Percentiles rank a stretch among this genome's conserved stretches.
phyloP scores from a whole-genome alignment of 2,797 vertebrate species.

The Myotis daubentonii region DNA sequence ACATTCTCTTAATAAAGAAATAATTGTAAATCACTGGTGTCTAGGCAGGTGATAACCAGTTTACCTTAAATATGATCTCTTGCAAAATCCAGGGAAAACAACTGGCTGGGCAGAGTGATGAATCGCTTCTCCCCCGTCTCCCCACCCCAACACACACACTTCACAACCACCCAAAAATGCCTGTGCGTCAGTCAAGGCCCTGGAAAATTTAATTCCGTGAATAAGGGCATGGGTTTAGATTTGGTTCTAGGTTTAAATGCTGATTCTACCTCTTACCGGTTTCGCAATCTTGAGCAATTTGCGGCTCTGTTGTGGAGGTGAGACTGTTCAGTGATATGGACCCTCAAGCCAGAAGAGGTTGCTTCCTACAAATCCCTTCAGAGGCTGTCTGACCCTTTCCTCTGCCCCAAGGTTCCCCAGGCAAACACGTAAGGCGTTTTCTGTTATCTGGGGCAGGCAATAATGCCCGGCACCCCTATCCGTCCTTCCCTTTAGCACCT shows the following conservation, averaged over 20 bases:
- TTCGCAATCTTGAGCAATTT: background rate
- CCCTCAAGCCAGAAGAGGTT: background rate
- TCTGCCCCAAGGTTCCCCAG: background rate
- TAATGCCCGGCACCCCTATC: background rate
- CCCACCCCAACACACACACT: background rate
- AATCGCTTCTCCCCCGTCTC: background rate
- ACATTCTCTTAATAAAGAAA: slow-evolving; percentile 81
- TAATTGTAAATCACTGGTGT: slow-evolving; percentile 74
- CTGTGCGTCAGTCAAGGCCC: background rate
- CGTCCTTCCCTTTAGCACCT: background rate
- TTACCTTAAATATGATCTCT: slow-evolving; percentile 46
- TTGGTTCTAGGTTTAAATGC: background rate
- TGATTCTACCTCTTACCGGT: background rate
- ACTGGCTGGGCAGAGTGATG: background rate
- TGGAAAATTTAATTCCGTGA: background rate
- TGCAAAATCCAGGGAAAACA: slow-evolving; percentile 51
- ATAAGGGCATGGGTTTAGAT: background rate
- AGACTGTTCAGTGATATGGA: background rate
- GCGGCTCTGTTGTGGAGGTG: background rate
- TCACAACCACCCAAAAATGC: background rate
- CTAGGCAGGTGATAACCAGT: slow-evolving; percentile 76
- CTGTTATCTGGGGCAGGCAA: background rate
- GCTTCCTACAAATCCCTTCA: background rate
- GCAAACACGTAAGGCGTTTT: background rate
- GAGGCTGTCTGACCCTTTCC: background rate